phyloP scores from a whole-genome alignment of 1,140 invertebrate genomes.

The Solenopsis fugax region DNA sequence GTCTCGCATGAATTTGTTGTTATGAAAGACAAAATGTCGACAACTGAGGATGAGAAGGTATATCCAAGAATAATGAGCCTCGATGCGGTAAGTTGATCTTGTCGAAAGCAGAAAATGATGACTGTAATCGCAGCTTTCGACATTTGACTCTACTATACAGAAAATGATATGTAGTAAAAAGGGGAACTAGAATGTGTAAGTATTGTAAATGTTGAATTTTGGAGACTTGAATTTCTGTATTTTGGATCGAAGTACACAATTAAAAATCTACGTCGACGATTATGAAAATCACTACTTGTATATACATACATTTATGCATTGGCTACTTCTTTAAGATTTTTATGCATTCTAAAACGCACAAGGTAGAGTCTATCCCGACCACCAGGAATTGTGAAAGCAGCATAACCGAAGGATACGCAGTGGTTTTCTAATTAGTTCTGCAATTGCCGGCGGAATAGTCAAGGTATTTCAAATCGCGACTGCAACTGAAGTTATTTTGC shows the following conservation, averaged over 20 bases:
- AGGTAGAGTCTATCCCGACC: neutral
- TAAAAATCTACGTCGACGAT: conserved; percentile 39
- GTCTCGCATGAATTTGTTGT: neutral
- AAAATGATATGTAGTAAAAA: neutral
- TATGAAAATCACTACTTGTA: neutral
- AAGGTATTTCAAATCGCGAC: conserved; percentile 46
- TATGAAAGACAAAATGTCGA: conserved; percentile 16
- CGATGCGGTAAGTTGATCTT: neutral
- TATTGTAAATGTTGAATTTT: neutral
- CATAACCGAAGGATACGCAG: neutral
- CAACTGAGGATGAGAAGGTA: neutral
- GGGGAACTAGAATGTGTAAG: neutral
- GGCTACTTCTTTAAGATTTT: neutral
- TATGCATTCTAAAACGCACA: neutral
- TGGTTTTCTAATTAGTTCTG: conserved; percentile 1
- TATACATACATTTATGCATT: neutral
- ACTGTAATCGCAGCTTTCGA: neutral
- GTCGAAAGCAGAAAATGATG: neutral
- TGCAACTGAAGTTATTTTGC: conserved; percentile 15
- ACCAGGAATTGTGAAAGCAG: conserved; percentile 28
- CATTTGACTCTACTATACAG: neutral
- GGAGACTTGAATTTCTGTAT: conserved; percentile 43
- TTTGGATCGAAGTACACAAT: neutral
- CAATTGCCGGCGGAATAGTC: neutral
- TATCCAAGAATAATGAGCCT: neutral